phyloP scores from a whole-genome alignment of 2,797 vertebrate species.

The Macropodus opercularis region DNA sequence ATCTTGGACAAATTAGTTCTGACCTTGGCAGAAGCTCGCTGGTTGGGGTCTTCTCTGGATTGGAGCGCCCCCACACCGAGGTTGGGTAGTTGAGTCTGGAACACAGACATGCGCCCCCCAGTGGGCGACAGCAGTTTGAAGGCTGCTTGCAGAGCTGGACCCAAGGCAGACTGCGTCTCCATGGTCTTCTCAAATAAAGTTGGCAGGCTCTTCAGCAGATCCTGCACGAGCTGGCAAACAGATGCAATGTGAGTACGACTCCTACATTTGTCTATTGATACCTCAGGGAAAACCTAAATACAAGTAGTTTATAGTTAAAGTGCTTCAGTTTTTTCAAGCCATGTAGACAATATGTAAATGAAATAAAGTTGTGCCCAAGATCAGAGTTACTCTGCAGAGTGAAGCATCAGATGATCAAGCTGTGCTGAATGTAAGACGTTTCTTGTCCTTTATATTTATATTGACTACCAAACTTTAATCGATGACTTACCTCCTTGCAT shows the following conservation, averaged over 20 bases:
- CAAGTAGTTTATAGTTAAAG: too few species aligned
- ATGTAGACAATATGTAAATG: too few species aligned
- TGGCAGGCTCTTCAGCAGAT: conserved; percentile 91
- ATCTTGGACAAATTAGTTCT: conserved; percentile 3
- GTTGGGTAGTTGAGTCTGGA: conserved; percentile 95
- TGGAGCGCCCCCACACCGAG: conserved; percentile 90
- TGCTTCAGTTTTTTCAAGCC: too few species aligned
- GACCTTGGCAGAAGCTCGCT: conserved; percentile 91
- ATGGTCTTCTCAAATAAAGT: conserved; percentile 92
- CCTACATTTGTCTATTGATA: not conserved
- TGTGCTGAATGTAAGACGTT: not conserved
- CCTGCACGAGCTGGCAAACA: conserved; percentile 89
- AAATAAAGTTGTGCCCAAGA: too few species aligned
- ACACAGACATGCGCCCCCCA: conserved; percentile 93
- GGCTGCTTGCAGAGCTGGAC: conserved; percentile 92
- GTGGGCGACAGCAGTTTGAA: conserved; percentile 95
- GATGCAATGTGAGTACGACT: not conserved
- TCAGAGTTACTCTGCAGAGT: not conserved
- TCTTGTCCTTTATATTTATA: too few species aligned
- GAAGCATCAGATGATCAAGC: not conserved
- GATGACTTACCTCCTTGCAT: conserved; percentile 92
- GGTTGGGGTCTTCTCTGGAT: conserved; percentile 93
- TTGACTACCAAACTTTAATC: not conserved
- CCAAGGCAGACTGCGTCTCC: conserved; percentile 95
- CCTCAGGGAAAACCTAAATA: not conserved